A percentile compares a stretch with the other conserved stretches of the same genome.
Evolutionary conservation across 92 coral and sea anemone species (phyloP).

Genomic region (Phenganax subtilis): DNA sequence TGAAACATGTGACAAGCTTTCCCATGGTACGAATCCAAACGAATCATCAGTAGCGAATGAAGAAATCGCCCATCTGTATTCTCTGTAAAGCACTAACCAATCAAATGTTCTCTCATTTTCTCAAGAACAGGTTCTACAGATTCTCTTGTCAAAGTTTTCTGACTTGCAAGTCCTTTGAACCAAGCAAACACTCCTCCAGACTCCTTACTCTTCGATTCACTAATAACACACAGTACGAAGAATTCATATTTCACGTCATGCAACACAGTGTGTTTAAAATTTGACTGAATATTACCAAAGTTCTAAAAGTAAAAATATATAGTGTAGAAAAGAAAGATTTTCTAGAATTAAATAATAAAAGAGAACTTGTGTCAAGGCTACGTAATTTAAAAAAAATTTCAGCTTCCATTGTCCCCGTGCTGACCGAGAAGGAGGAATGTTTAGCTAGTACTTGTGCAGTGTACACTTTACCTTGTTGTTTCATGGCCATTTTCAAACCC

Average conservation of each 20-base stretch:
- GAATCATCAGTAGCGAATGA: too few relatives aligned
- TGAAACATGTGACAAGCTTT: too few relatives aligned
- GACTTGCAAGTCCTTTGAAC: slow-evolving; percentile 97
- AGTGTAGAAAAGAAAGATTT: too few relatives aligned
- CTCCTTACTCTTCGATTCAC: slow-evolving; percentile 15
- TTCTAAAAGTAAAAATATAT: background rate
- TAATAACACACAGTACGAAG: slow-evolving; percentile 6
- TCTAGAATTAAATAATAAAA: too few relatives aligned
- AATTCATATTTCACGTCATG: background rate
- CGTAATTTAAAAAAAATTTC: too few relatives aligned
- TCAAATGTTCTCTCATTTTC: slow-evolving; percentile 94
- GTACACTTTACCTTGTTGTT: slow-evolving; percentile 6
- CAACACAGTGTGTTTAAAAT: background rate
- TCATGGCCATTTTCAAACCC: slow-evolving; percentile 12
- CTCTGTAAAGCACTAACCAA: slow-evolving; percentile 46
- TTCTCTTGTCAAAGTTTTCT: slow-evolving; percentile 74
- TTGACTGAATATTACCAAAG: background rate
- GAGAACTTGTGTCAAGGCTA: too few relatives aligned
- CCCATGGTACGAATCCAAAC: too few relatives aligned
- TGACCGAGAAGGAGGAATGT: too few relatives aligned
- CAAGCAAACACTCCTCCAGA: slow-evolving; percentile 87
- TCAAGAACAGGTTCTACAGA: slow-evolving; percentile 89
- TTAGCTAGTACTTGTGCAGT: too few relatives aligned
- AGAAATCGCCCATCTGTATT: background rate
- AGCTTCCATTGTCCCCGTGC: too few relatives aligned